These are phyloP conservation scores for Dione juno DNA, from an alignment of 2,888 invertebrate species.

Conservation along the genomic window DNA sequence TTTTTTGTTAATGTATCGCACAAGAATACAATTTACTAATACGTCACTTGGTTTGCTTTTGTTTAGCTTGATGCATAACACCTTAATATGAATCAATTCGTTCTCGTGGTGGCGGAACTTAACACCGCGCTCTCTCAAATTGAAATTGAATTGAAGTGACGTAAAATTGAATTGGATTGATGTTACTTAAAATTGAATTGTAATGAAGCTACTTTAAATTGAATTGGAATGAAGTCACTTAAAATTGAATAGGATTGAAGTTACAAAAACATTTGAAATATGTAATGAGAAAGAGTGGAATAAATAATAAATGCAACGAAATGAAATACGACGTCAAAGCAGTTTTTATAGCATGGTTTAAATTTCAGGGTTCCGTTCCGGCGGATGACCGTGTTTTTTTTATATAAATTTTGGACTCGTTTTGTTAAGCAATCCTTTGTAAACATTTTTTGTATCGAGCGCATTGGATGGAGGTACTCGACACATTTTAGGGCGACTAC, in stretches of 20 bases:
- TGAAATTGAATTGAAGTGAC: too few relatives aligned
- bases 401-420: not conserved
- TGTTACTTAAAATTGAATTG: too few relatives aligned
- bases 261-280: too few relatives aligned
- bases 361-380: slow-evolving; percentile 13
- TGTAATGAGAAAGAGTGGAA: too few relatives aligned
- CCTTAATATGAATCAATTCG: too few relatives aligned
- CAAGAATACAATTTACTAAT: slow-evolving; percentile 5
- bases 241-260: too few relatives aligned
- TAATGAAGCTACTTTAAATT: too few relatives aligned
- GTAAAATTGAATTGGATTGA: too few relatives aligned
- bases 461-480: not conserved
- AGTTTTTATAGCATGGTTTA: slow-evolving; percentile 13
- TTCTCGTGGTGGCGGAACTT: too few relatives aligned
- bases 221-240: not conserved
- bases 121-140: not conserved
- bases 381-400: not conserved
- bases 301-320: too few relatives aligned
- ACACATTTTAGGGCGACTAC: not conserved
- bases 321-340: not conserved
- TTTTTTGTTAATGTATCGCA: slow-evolving; percentile 6
- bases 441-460: not conserved
- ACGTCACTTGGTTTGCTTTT: not conserved
- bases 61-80: not conserved
- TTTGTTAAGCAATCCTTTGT: slow-evolving; percentile 7